These are phyloP conservation scores for Rhopilema esculentum DNA, from an alignment of 30 jellyfish, hydroid and myxozoan species.

Conservation along the genomic window DNA sequence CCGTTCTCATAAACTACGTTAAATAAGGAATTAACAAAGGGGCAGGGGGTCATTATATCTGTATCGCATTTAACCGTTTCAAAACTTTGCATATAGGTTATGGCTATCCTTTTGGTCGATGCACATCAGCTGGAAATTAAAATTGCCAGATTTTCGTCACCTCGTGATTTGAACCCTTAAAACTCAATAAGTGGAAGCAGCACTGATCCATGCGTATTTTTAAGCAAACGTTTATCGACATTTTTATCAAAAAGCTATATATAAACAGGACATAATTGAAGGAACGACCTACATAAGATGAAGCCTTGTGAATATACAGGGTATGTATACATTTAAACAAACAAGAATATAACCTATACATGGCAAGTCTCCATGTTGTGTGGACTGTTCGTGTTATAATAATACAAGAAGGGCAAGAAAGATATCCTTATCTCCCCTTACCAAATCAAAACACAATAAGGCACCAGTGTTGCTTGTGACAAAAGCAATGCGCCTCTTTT, in stretches of 20 bases:
- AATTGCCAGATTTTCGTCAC: neutral
- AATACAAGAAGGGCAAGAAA: neutral
- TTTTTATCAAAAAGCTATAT: no score
- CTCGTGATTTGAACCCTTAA: neutral
- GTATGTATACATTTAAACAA: no score
- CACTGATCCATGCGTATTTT: neutral
- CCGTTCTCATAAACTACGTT: neutral
- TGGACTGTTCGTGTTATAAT: neutral
- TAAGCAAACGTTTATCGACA: neutral
- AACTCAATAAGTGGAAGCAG: neutral
- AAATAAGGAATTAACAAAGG: constrained; percentile 40
- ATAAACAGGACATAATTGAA: no score
- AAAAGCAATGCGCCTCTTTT: neutral
- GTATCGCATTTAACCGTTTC: neutral
- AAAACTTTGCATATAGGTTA: neutral
- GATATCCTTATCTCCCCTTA: neutral
- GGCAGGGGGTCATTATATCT: constrained; percentile 63
- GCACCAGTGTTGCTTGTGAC: constrained; percentile 19
- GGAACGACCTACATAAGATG: no score
- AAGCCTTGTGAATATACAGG: no score
- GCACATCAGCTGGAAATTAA: neutral
- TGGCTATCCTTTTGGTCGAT: neutral
- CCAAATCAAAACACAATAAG: constrained; percentile 3
- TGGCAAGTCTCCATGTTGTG: no score
- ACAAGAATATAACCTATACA: no score